These are phyloP conservation scores for Conopomorpha cramerella DNA, from an alignment of 1,140 invertebrate genomes.

Conservation along the genomic window DNA sequence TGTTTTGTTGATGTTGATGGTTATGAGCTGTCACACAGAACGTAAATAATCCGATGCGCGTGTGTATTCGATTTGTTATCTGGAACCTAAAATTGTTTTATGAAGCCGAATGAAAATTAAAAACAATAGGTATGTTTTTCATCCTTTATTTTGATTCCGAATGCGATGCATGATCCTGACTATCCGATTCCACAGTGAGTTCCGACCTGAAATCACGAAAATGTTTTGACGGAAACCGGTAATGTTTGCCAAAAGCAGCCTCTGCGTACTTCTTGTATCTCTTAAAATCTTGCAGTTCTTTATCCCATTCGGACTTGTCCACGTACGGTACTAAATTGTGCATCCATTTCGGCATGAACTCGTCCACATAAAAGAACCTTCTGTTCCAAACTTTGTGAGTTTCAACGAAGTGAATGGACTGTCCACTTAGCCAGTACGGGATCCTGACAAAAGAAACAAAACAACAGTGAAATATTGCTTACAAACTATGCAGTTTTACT, in stretches of 20 bases:
- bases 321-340: conserved; percentile 19
- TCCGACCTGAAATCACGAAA: no score
- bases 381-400: conserved; percentile 29
- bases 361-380: conserved; percentile 33
- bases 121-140: no score
- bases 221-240: conserved; percentile 20
- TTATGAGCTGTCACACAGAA: no score
- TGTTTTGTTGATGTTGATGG: no score
- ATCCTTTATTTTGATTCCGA: no score
- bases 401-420: conserved; percentile 19
- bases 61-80: no score
- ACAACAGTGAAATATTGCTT: background rate
- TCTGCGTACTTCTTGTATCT: conserved; percentile 24
- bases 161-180: no score
- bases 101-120: no score
- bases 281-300: conserved; percentile 22
- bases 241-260: conserved; percentile 28
- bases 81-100: no score
- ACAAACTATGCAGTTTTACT: background rate
- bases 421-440: conserved; percentile 24
- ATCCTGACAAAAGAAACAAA: conserved; percentile 13
- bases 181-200: no score
- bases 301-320: conserved; percentile 22
- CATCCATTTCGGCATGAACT: conserved; percentile 30
- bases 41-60: no score